These are phyloP conservation scores for Hoplodrina blanda DNA, from an alignment of 2,888 invertebrate species.

Conservation along the genomic window DNA sequence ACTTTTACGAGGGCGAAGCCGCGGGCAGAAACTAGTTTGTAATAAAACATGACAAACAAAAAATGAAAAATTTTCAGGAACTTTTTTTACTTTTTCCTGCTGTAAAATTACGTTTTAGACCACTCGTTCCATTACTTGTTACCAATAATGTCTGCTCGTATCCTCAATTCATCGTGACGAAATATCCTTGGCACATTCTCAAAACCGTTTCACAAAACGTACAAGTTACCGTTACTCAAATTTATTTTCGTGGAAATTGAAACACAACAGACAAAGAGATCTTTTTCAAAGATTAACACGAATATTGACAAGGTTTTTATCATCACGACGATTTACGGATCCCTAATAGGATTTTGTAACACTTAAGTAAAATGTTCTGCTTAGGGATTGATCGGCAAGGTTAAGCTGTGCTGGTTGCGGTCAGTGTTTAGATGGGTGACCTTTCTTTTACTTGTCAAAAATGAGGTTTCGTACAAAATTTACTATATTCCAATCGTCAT, in stretches of 20 bases:
- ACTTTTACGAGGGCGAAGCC: no score
- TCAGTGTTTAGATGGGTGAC: no score
- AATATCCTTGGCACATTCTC: constrained; percentile 29
- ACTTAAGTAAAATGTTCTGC: not conserved
- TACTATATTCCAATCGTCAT: no score
- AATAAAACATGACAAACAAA: no score
- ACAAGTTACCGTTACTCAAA: not conserved
- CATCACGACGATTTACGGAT: constrained; percentile 35
- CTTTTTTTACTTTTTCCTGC: no score
- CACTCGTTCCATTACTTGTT: no score
- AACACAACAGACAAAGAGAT: constrained; percentile 30
- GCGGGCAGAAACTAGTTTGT: no score
- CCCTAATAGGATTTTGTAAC: constrained; percentile 17
- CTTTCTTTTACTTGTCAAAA: no score
- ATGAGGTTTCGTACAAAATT: no score
- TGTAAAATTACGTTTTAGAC: no score
- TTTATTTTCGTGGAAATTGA: constrained; percentile 37
- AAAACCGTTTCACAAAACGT: constrained; percentile 15
- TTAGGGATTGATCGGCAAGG: not conserved
- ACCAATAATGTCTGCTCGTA: no score
- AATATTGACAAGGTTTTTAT: constrained; percentile 43
- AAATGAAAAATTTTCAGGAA: no score
- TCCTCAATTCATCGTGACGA: not conserved
- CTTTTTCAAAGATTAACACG: constrained; percentile 34
- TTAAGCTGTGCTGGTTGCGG: not conserved